Percentiles rank a stretch among this genome's conserved stretches.
Conservation (phyloP, 2,113 vertebrate genomes). For the Zootoca vivipara region DNA sequence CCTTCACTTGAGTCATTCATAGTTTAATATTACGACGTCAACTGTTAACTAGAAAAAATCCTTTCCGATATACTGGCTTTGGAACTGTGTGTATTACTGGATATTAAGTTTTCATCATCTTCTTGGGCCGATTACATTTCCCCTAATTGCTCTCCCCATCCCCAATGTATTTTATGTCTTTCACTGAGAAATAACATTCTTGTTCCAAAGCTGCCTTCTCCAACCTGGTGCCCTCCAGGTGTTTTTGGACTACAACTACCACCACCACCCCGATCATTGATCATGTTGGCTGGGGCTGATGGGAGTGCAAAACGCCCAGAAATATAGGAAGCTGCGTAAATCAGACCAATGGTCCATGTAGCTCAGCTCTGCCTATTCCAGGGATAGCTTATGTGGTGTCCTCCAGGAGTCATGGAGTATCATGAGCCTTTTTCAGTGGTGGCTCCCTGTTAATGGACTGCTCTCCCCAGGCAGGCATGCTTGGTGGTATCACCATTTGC, state of each 20-base stretch:
- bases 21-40: neutral
- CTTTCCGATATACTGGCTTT: neutral
- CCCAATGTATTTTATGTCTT: neutral
- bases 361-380: no score
- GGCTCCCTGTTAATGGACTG: no score
- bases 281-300: no score
- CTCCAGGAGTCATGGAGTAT: no score
- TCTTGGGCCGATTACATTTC: neutral
- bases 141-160: neutral
- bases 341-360: no score
- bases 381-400: no score
- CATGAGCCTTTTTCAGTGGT: no score
- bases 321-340: neutral
- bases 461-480: no score
- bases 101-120: neutral
- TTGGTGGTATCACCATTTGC: no score
- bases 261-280: no score
- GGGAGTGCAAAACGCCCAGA: neutral
- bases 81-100: neutral
- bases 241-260: no score
- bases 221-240: no score
- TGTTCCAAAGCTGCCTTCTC: neutral
- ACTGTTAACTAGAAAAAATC: constrained; percentile 13
- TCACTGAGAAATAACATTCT: neutral
- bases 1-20: constrained; percentile 36